Conservation (phyloP, 1,140 invertebrate genomes). For the Dinothrombium tinctorium region DNA sequence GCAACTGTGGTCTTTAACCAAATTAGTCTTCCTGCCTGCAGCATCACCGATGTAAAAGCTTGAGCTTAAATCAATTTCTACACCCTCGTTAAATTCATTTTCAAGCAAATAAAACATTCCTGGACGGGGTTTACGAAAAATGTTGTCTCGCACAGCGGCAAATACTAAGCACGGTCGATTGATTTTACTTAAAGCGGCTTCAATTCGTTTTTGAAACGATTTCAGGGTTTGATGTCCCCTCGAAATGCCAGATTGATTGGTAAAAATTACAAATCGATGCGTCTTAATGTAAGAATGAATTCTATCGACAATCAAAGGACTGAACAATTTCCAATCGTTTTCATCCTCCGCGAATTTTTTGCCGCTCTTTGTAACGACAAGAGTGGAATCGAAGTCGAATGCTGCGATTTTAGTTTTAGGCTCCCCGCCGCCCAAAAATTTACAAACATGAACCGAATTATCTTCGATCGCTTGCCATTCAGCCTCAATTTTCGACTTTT, state of each 20-base stretch:
- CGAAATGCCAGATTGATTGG: constrained; percentile 12
- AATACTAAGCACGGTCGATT: constrained; percentile 11
- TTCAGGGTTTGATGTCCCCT: constrained; percentile 3
- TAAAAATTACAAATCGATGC: constrained; percentile 13
- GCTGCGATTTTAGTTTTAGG: constrained; percentile 7
- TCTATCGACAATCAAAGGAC: background rate
- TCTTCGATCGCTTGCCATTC: constrained; percentile 1
- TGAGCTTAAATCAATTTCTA: constrained; percentile 6
- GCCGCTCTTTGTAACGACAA: constrained; percentile 10
- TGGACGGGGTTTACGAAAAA: constrained; percentile 12
- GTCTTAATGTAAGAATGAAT: background rate
- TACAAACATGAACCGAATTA: constrained; percentile 5
- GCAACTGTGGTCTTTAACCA: constrained; percentile 10
- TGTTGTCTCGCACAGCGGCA: constrained; percentile 5
- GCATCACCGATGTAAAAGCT: constrained; percentile 15
- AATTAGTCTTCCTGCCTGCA: constrained; percentile 9
- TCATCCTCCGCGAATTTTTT: constrained; percentile 10
- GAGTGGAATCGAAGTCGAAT: constrained; percentile 14
- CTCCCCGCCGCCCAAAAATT: constrained; percentile 6
- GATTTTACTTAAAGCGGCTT: constrained; percentile 1
- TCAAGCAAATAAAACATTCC: constrained; percentile 10
- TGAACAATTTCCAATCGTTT: constrained; percentile 10
- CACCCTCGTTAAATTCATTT: constrained; percentile 2
- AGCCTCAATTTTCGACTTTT: no score
- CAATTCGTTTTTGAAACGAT: constrained; percentile 10